A percentile compares a stretch with the other conserved stretches of the same genome.
These are phyloP conservation scores for Polyommatus icarus DNA, from an alignment of 2,888 invertebrate genomes.

Conservation along the genomic window DNA sequence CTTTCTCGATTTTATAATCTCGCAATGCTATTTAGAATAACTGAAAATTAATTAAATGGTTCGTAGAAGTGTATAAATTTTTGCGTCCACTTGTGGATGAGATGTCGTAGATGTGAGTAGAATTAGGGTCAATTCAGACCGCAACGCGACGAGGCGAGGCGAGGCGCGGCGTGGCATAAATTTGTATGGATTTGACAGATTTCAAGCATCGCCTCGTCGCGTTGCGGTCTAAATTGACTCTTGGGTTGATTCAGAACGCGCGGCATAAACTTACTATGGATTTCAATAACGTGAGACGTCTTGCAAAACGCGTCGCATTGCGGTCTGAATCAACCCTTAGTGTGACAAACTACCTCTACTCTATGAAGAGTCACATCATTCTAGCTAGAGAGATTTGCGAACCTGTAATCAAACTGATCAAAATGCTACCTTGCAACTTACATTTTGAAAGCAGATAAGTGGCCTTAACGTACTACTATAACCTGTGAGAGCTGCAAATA, in stretches of 20 bases:
- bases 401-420: background rate
- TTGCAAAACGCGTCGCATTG: no score
- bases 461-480: background rate
- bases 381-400: no score
- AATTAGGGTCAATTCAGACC: background rate
- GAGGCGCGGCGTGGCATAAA: no score
- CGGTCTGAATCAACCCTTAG: background rate
- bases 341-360: no score
- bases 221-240: no score
- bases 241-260: no score
- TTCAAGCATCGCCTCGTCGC: no score
- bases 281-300: no score
- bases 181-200: no score
- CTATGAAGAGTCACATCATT: no score
- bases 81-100: background rate
- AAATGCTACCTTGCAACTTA: background rate
- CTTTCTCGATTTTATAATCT: constrained; percentile 35
- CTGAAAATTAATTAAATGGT: background rate
- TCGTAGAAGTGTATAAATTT: background rate
- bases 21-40: constrained; percentile 18
- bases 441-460: background rate
- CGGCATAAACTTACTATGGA: no score
- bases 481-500: background rate
- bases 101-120: background rate
- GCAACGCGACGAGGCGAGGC: no score